These are phyloP conservation scores for Bufo gargarizans DNA, from an alignment of 2,113 vertebrate species.

Conservation along the genomic window DNA sequence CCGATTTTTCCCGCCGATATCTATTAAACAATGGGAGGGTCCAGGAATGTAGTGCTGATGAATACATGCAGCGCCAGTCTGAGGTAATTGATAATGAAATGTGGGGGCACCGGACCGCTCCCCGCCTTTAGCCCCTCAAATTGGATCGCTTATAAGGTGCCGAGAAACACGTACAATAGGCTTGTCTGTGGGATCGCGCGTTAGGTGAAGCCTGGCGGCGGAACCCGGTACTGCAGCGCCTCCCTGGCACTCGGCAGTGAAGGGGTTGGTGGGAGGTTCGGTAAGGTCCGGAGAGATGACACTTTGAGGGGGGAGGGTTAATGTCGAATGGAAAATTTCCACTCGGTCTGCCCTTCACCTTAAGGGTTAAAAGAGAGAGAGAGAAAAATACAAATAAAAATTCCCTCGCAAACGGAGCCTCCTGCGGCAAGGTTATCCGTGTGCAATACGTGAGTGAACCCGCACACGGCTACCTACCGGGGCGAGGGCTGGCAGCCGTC, in stretches of 20 bases:
- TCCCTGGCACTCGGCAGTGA: background rate
- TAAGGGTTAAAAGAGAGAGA: constrained; percentile 25
- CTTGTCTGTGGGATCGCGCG: no score
- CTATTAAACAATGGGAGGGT: background rate
- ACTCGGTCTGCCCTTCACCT: background rate
- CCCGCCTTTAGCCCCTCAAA: background rate
- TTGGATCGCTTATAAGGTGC: background rate
- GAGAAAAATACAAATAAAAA: background rate
- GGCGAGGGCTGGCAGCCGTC: no score
- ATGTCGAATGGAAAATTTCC: constrained; percentile 47
- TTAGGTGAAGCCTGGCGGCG: background rate
- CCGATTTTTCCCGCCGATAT: background rate
- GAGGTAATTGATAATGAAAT: no score
- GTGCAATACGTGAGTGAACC: background rate
- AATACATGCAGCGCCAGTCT: no score
- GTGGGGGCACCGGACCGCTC: no score
- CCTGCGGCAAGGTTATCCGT: background rate
- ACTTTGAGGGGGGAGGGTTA: constrained; percentile 16
- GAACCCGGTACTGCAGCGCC: constrained; percentile 1
- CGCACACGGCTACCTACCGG: background rate
- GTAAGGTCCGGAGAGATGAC: background rate
- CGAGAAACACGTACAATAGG: background rate
- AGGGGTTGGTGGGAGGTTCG: constrained; percentile 1
- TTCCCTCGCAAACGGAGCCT: constrained; percentile 31
- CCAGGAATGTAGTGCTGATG: no score